These are phyloP conservation scores for Garrulus glandarius DNA, from an alignment of 2,797 vertebrate species.

Conservation along the genomic window DNA sequence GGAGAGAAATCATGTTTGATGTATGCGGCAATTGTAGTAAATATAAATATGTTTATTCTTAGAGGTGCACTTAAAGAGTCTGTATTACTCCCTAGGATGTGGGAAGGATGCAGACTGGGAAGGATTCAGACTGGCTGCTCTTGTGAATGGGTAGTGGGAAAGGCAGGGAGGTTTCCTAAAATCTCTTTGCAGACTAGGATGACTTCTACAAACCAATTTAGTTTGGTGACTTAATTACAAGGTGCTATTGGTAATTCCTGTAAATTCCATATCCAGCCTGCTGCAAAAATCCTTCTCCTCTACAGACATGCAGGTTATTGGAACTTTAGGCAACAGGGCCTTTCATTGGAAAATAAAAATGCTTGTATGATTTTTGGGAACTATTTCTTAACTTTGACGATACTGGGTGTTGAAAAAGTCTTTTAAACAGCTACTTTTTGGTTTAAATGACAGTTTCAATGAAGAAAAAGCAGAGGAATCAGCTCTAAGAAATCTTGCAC, in stretches of 20 bases:
- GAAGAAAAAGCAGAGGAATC: background rate
- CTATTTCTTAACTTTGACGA: background rate
- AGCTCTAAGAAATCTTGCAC: background rate
- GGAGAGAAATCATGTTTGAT: background rate
- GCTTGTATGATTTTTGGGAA: background rate
- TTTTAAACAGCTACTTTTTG: background rate
- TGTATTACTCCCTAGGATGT: background rate
- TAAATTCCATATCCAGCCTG: background rate
- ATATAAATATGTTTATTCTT: background rate
- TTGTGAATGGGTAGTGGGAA: background rate
- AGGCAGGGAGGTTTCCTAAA: background rate
- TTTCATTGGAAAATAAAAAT: background rate
- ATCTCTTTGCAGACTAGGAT: background rate
- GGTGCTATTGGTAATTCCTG: background rate
- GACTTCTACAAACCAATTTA: background rate
- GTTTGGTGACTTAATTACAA: background rate
- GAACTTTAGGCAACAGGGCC: background rate
- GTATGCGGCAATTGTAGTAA: accelerated
- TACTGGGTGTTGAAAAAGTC: background rate
- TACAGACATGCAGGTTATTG: background rate
- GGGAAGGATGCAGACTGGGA: background rate
- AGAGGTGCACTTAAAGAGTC: background rate
- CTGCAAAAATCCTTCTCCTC: background rate
- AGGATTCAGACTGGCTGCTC: background rate
- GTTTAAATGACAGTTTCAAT: background rate